A percentile compares a stretch with the other conserved stretches of the same genome.
Evolutionary conservation across 2,113 vertebrate genomes (phyloP).

Genomic region (Cephalopholis sonnerati): DNA sequence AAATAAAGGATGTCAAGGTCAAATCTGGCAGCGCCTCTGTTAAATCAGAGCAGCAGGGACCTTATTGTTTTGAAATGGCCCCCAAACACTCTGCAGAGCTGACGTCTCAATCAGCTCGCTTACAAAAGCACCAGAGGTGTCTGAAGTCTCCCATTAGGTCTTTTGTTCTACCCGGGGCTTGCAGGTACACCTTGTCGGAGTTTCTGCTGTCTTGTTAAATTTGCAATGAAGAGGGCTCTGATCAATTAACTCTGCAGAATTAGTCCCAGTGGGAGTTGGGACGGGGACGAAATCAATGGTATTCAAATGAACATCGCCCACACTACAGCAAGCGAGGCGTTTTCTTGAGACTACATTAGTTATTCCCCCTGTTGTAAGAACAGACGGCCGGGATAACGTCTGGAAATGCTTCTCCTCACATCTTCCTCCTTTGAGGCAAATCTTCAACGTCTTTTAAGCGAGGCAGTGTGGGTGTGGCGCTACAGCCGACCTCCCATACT

Average conservation of each 20-base stretch:
- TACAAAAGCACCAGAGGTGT: conserved; percentile 26
- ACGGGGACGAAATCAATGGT: conserved; percentile 73
- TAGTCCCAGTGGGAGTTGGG: conserved; percentile 57
- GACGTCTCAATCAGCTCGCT: conserved; percentile 60
- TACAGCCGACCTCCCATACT: conserved; percentile 40
- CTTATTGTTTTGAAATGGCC: conserved; percentile 21
- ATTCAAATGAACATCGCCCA: conserved; percentile 75
- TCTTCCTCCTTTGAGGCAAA: conserved; percentile 49
- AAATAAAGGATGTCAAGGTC: conserved; percentile 40
- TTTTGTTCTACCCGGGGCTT: conserved; percentile 54
- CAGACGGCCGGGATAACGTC: conserved; percentile 56
- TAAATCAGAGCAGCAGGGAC: conserved; percentile 10
- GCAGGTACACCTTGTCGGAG: conserved; percentile 38
- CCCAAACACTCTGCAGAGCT: conserved; percentile 15
- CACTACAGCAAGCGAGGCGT: conserved; percentile 46
- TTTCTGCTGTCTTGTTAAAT: conserved; percentile 66
- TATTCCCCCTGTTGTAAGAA: conserved; percentile 66
- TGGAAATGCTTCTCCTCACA: conserved; percentile 36
- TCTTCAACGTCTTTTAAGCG: conserved; percentile 19
- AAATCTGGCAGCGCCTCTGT: conserved; percentile 4
- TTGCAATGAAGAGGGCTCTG: conserved; percentile 59
- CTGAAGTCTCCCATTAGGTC: conserved; percentile 40
- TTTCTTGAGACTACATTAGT: conserved; percentile 67
- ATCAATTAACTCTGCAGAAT: conserved; percentile 76
- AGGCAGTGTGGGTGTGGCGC: conserved; percentile 17